Evolutionary conservation across 2,888 invertebrate species (phyloP), one percentile per base, ranked within the genome.

Genomic region (Netelia fuscicornis): DNA sequence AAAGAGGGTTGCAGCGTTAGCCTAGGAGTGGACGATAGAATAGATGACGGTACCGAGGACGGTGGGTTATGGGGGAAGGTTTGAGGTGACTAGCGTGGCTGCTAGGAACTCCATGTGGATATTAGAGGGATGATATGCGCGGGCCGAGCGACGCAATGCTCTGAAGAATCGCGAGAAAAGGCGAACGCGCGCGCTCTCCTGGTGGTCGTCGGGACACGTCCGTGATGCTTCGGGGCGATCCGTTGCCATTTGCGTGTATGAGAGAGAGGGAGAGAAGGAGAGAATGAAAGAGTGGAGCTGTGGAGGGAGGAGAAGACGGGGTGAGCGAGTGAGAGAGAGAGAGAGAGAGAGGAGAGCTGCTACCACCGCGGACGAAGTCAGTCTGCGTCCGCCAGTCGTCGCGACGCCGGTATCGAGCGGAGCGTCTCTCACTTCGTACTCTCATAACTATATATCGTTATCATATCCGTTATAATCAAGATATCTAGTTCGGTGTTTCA

Each of bases 331-430:
- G 71, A 44, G 76, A 52, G 42, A 74, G 74, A 60, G 54, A 72
- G 71, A 58, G 71, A 44, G 76, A 52, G 42, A 81, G 74, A 67
- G 75, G 75, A 44, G 44, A 86, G 65, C 86, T 87, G 86, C 88
- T 86, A 74, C 67, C 65, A 68, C 85, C 86, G 80, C 67, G 72
- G 65, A 42, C 86, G 76, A 72, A 89, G 89, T 87, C 89, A 91
- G 91, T 91, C 89, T 87, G 91, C 91, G 91, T 90, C 89, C 88
- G 89, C 86, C 89, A 89, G 88, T 88, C 90, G 90, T 89, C 90
- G 90, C 90, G 89, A 87, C 89, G 87, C 87, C 67, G 77, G 81
- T 81, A 70, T 30, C 68, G 81, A 81, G 81, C 76, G 70, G 85
- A 80, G 52, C 68, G 25, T 67, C 23, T 81, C 42, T 67, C 54